A percentile compares a stretch with the other conserved stretches of the same genome.
Evolutionary conservation across 2,113 vertebrate species (phyloP).

Genomic region (Picathartes gymnocephalus): DNA sequence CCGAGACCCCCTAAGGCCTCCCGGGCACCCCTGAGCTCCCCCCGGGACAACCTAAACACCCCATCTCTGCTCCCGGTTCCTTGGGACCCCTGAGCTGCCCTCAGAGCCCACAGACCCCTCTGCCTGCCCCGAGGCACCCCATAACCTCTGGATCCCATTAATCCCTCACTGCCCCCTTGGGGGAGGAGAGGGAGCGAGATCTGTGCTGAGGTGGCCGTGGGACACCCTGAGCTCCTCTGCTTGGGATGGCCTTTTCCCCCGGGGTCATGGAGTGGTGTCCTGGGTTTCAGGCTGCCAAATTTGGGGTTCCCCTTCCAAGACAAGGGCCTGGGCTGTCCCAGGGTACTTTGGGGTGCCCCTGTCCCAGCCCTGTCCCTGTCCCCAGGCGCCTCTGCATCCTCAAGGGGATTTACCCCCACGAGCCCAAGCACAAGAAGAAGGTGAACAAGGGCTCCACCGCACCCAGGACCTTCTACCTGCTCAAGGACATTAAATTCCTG

Average conservation of each 20-base stretch:
- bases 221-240: too few relatives aligned
- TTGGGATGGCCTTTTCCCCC: rapidly evolving
- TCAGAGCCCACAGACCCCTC: not conserved
- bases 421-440: constrained; percentile 97
- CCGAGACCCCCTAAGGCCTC: too few relatives aligned
- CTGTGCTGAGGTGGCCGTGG: not conserved
- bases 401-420: constrained; percentile 96
- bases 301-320: not conserved
- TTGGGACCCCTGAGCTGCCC: too few relatives aligned
- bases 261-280: rapidly evolving
- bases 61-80: not conserved
- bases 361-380: rapidly evolving
- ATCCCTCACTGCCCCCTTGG: rapidly evolving
- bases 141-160: too few relatives aligned
- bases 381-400: constrained; percentile 89
- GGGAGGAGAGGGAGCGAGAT: not conserved
- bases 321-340: not conserved
- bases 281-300: not conserved
- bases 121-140: too few relatives aligned
- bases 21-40: too few relatives aligned
- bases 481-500: constrained; percentile 95
- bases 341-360: rapidly evolving
- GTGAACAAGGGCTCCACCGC: constrained; percentile 95
- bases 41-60: too few relatives aligned
- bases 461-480: constrained; percentile 88